Conservation (phyloP, 2,113 vertebrate species). For the Pelusios castaneus region DNA sequence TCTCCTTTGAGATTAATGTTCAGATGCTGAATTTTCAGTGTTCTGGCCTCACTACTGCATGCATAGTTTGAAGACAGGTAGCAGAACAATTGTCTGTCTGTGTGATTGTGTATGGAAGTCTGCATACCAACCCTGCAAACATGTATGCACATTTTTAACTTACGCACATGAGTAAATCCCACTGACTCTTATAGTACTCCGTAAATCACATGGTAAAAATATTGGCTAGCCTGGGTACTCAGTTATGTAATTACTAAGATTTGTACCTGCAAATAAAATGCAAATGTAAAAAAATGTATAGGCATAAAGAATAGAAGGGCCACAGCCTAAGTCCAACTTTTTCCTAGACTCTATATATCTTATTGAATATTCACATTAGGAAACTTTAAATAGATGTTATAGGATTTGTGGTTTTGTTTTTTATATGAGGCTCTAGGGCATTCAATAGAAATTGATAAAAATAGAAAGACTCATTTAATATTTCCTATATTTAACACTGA, state of each 20-base stretch:
- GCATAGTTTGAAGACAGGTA: neutral
- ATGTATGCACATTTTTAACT: neutral
- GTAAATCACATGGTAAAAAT: neutral
- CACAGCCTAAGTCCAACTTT: neutral
- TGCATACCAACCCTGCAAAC: neutral
- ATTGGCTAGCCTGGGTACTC: neutral
- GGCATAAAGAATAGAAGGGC: neutral
- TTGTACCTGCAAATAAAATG: neutral
- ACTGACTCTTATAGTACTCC: neutral
- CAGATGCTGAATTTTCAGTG: neutral
- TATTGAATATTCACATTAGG: neutral
- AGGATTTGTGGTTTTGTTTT: neutral
- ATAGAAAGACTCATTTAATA: neutral
- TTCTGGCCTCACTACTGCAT: neutral
- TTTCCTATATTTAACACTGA: neutral
- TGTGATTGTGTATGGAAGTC: neutral
- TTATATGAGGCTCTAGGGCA: neutral
- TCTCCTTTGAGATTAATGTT: neutral
- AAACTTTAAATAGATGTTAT: neutral
- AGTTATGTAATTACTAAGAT: neutral
- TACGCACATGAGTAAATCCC: neutral
- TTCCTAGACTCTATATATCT: rapidly evolving
- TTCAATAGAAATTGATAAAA: neutral
- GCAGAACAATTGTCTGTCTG: neutral
- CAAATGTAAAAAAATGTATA: neutral